Percentiles rank a stretch among this genome's conserved stretches.
Evolutionary conservation across 2,888 invertebrate genomes (phyloP).

Genomic region (Rhorus exstirpatorius): DNA sequence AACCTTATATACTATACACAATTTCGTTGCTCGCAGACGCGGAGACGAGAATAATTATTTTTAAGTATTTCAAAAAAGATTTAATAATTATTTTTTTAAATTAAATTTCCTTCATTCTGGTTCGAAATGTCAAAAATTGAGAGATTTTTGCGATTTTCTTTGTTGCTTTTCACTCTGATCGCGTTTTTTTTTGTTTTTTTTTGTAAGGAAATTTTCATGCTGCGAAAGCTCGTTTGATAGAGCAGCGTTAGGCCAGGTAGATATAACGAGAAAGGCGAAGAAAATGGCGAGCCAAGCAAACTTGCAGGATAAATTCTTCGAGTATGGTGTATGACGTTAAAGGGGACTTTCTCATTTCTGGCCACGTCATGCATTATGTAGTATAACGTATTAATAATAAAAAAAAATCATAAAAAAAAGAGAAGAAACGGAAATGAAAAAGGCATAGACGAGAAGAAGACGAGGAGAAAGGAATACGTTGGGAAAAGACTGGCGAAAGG

Average conservation of each 20-base stretch:
- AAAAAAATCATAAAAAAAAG: conserved; percentile 15
- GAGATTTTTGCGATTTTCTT: too few relatives aligned
- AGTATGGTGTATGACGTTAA: conserved; percentile 29
- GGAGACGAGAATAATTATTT: neutral
- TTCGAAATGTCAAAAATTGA: too few relatives aligned
- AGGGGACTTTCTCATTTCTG: conserved; percentile 37
- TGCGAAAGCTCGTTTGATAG: conserved; percentile 19
- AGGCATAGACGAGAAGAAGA: conserved; percentile 13
- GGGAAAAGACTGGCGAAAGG: conserved; percentile 34
- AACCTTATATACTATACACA: neutral
- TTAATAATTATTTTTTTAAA: too few relatives aligned
- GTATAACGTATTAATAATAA: conserved; percentile 36
- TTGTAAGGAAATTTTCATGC: conserved; percentile 7
- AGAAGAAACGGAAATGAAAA: neutral
- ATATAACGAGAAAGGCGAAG: neutral
- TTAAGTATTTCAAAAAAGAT: neutral
- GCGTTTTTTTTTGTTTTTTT: conserved; percentile 15
- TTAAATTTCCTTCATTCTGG: too few relatives aligned
- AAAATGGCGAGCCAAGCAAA: conserved; percentile 18
- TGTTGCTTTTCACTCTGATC: too few relatives aligned
- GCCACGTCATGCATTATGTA: conserved; percentile 59
- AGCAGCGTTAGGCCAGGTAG: neutral
- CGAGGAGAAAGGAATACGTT: conserved; percentile 11
- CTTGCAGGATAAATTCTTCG: conserved; percentile 34
- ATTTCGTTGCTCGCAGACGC: conserved; percentile 14